A percentile compares a stretch with the other conserved stretches of the same genome.
Conservation (phyloP, 2,113 vertebrate genomes). For the Microcebus griseorufus region DNA sequence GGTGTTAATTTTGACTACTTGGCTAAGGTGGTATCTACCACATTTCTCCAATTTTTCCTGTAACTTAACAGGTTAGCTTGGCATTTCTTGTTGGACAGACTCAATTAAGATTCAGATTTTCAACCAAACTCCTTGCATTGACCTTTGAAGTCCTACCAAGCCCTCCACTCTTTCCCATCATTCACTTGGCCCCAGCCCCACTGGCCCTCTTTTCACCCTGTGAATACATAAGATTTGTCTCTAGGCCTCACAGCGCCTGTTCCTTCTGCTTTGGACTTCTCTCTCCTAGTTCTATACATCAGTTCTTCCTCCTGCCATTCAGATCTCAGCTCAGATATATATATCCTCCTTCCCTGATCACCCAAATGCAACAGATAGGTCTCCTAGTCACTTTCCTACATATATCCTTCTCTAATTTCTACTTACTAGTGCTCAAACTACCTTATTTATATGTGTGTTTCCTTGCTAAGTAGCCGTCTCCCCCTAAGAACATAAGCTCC, state of each 20-base stretch:
- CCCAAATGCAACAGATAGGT: neutral
- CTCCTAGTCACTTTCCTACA: neutral
- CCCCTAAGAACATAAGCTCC: neutral
- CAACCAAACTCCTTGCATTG: neutral
- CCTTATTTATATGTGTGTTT: neutral
- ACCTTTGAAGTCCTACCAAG: neutral
- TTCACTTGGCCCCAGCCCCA: neutral
- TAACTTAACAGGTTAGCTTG: neutral
- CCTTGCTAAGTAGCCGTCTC: neutral
- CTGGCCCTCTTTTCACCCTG: neutral
- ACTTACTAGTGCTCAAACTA: neutral
- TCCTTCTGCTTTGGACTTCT: neutral
- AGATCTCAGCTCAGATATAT: neutral
- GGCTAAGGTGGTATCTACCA: neutral
- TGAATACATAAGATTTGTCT: neutral
- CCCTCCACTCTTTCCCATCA: neutral
- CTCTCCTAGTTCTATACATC: neutral
- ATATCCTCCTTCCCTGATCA: neutral
- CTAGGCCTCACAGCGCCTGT: neutral
- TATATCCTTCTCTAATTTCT: neutral
- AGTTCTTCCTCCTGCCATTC: neutral
- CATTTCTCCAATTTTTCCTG: neutral
- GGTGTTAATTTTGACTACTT: neutral
- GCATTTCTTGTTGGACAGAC: neutral
- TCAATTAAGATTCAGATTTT: constrained; percentile 10